Evolutionary conservation across 2,113 vertebrate genomes (phyloP), one percentile per base, ranked within the genome.

Genomic region (Larimichthys crocea): DNA sequence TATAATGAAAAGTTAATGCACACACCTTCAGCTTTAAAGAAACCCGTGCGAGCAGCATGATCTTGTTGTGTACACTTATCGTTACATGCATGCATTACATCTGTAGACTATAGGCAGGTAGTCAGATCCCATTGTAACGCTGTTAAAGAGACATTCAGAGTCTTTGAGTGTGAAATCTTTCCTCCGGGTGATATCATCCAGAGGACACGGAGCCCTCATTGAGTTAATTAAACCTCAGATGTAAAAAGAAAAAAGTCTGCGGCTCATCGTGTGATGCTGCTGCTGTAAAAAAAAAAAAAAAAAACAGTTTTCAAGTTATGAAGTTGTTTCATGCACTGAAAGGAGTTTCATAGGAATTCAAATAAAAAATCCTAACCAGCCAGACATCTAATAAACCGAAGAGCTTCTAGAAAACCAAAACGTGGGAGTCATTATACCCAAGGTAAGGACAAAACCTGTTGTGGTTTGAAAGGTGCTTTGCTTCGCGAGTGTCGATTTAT

Each of bases 1-100:
- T 83, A 79, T 92, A 93, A 94, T 94, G 89, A 90, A 92, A 92
- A 88, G 55, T 59, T 88, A 91, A 93, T 90, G 85, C 80, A 76
- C 78, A 80, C 87, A 91, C 88, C 88, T 91, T 81, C 31, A 67
- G 71, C 77, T 52, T 57, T 50, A 22, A 16, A 59, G 56, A 5
- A 57, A 40, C 29, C 9, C 10, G 74, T 60, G 20, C 56, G 53
- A 20, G 68, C 42, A 52, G 59, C 55, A 20, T 53, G 40, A 64
- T 29, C 59, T 50, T 16, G 29, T 26, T 62, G 60, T 44, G 40
- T 66, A n/a, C 26, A 57, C 15, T 10, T 24, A 24, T 67, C 14
- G 29, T 26, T n/a, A 35, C 35, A 9, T 40, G 35, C 35, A 40
- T 48, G 59, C 19, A 50, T 31, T 49, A 40, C 6, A 60, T 59